phyloP scores from a whole-genome alignment of 2,888 invertebrate species.

The Portevinia maculata region DNA sequence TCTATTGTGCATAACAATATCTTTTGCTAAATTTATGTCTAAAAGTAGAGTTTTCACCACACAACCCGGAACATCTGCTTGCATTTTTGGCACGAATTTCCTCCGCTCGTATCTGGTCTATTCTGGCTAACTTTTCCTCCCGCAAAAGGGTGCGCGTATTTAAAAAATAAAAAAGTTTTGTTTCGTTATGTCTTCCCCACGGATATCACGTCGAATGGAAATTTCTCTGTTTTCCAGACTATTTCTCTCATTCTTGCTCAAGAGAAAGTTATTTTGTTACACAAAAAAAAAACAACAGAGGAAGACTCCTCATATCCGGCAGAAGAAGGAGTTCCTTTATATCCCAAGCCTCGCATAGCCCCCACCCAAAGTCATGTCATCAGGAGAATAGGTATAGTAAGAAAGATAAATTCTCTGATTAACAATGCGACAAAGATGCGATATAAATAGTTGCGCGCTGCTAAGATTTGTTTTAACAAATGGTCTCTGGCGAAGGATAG shows the following conservation, averaged over 20 bases:
- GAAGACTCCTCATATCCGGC: conserved; percentile 57
- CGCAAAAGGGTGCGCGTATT: conserved; percentile 36
- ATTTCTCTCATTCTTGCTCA: conserved; percentile 53
- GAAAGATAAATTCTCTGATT: conserved; percentile 71
- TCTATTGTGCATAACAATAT: conserved; percentile 49
- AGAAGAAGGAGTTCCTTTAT: conserved; percentile 13
- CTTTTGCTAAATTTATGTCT: conserved; percentile 64
- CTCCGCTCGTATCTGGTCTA: neutral
- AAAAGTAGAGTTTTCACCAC: conserved; percentile 66
- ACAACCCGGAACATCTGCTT: conserved; percentile 59
- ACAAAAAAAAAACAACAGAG: conserved; percentile 21
- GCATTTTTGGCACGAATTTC: conserved; percentile 43
- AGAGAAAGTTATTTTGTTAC: conserved; percentile 58
- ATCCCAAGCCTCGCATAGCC: neutral
- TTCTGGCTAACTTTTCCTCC: conserved; percentile 34
- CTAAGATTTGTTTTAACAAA: conserved; percentile 70
- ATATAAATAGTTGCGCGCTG: conserved; percentile 52
- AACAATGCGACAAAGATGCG: conserved; percentile 74
- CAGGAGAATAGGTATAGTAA: conserved; percentile 20
- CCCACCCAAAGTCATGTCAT: neutral
- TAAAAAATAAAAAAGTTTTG: conserved; percentile 46
- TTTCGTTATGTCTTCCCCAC: conserved; percentile 55
- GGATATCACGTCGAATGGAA: conserved; percentile 71
- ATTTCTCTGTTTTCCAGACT: conserved; percentile 60
- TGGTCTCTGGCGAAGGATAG: conserved; percentile 50